Evolutionary conservation across 2,888 invertebrate genomes (phyloP), one percentile per base, ranked within the genome.

Genomic region (Caenorhabditis sp.): DNA sequence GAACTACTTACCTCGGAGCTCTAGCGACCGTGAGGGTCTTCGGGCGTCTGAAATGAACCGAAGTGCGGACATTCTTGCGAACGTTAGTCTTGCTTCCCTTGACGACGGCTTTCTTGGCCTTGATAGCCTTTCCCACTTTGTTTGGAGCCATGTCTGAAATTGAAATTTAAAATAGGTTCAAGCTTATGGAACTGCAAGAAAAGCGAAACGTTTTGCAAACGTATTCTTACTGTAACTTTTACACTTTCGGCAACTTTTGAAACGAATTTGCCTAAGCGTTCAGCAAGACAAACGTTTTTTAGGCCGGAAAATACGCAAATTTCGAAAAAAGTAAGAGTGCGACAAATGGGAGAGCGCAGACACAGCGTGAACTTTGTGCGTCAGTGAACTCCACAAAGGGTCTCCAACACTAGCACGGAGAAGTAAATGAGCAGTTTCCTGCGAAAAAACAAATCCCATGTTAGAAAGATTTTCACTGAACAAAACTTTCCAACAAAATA

Each of bases 31-130:
- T 93, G 91, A 96, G 93, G 43, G 98, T 98, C 89, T 94, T 95
- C 9, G 98, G 99, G 80, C 95, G 92, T 89, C 93, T 94, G 93
- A 99, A 99, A 89, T 95, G 95, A 83, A 97, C 96, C 4, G 94
- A 94, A 41, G 95, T 96, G 89, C 98, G 93, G 86, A 98, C 93
- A 91, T 97, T 88, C 83, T 88, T 88, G 71, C 82, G 80, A 45
- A 81, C 76, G 45, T 73, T 68, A 58, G 76, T 78, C 39, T 81
- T 76, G 62, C 62, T 74, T 59, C 88, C 88, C 72, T 85, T 86
- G 55, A 82, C 84, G 53, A 86, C 85, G 66, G 85, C 83, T 78
- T 88, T 88, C 82, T 88, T 88, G 61, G 88, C 86, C 20, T 85
- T 71, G 43, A 88, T 72, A 58, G 88, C 88, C 85, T 87, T 88